These are phyloP conservation scores for Cephalopholis sonnerati DNA, from an alignment of 2,113 vertebrate species.

Conservation along the genomic window DNA sequence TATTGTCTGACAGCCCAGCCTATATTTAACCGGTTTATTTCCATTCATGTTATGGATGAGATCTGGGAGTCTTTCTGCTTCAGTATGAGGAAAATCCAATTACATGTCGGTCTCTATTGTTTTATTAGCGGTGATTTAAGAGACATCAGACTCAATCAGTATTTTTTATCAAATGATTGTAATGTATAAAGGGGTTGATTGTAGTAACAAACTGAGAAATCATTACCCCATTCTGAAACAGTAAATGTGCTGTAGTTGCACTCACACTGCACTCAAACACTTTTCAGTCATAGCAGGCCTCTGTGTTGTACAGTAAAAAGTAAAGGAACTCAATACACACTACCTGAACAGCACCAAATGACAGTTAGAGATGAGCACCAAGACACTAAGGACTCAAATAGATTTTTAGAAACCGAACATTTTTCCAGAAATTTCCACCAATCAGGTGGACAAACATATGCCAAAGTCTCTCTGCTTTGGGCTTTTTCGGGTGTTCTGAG, in stretches of 20 bases:
- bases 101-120: not conserved
- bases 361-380: not conserved
- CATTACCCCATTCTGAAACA: not conserved
- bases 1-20: conserved; percentile 53
- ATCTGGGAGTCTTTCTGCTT: conserved; percentile 1
- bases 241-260: no score
- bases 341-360: not conserved
- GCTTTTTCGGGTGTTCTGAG: no score
- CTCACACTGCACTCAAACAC: no score
- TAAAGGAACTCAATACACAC: not conserved
- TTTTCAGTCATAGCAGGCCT: not conserved
- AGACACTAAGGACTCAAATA: not conserved
- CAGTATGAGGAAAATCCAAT: not conserved
- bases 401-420: not conserved
- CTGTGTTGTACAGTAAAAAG: not conserved
- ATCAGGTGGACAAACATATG: no score
- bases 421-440: no score
- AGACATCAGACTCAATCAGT: not conserved
- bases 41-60: conserved; percentile 22
- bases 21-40: conserved; percentile 58
- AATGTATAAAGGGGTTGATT: no score
- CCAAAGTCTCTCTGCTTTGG: no score
- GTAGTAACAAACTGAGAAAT: not conserved
- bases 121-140: not conserved
- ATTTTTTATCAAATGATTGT: no score